These are phyloP conservation scores for Dolichoris vasculosae DNA, from an alignment of 1,140 invertebrate genomes.

Conservation along the genomic window DNA sequence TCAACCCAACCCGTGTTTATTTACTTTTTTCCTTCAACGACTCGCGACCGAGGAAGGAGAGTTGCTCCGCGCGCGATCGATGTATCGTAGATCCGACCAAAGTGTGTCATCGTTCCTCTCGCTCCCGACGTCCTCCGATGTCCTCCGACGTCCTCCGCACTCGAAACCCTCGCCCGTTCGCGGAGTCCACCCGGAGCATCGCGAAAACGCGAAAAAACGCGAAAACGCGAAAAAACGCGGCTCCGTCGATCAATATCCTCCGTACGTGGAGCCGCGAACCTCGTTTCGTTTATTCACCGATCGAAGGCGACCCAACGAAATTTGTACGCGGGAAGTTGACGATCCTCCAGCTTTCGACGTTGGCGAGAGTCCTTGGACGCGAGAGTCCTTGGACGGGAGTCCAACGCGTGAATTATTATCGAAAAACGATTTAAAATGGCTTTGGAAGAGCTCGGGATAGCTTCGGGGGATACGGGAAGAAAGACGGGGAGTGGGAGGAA, in stretches of 20 bases:
- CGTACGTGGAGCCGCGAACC: neutral
- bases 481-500: neutral
- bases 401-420: neutral
- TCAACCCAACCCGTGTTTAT: slow-evolving; percentile 33
- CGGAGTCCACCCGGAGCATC: too few species aligned
- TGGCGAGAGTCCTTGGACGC: too few species aligned
- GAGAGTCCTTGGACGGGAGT: neutral
- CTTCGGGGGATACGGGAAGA: neutral
- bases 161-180: neutral
- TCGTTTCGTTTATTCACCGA: neutral
- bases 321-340: too few species aligned
- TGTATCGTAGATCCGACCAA: neutral
- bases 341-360: too few species aligned
- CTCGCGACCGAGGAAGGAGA: neutral
- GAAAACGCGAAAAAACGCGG: neutral
- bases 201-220: neutral
- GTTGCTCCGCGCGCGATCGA: neutral
- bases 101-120: slow-evolving; percentile 28
- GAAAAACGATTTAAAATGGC: neutral
- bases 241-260: neutral
- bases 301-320: too few species aligned
- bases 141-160: neutral
- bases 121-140: neutral
- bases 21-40: slow-evolving; percentile 40
- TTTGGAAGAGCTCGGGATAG: neutral